phyloP scores from a whole-genome alignment of 1,140 invertebrate genomes.

The Rhagoletis zephyria region DNA sequence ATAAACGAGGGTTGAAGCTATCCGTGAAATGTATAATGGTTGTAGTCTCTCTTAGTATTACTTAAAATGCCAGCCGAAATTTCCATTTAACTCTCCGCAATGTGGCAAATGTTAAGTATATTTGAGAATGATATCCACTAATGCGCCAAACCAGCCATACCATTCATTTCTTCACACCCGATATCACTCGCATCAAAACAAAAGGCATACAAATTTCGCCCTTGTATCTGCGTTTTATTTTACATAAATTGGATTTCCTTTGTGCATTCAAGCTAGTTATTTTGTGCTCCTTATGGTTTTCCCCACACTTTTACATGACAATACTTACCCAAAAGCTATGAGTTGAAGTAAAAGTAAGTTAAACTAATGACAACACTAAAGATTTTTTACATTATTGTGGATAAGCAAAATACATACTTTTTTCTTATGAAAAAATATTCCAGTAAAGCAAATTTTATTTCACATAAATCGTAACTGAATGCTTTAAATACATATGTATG shows the following conservation, averaged over 20 bases:
- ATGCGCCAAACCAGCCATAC: background rate
- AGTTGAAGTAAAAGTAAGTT: too few species aligned
- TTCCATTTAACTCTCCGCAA: conserved; percentile 9
- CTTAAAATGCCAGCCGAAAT: background rate
- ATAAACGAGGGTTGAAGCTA: background rate
- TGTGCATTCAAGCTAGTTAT: background rate
- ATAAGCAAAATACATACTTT: too few species aligned
- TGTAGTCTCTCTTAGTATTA: background rate
- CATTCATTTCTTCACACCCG: conserved; percentile 13
- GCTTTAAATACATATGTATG: too few species aligned
- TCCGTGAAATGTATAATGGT: background rate
- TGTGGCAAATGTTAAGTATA: conserved; percentile 20
- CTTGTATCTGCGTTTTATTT: background rate
- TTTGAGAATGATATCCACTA: background rate
- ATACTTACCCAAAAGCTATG: background rate
- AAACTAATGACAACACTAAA: too few species aligned
- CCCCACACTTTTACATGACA: background rate
- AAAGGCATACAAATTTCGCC: background rate
- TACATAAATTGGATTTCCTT: background rate
- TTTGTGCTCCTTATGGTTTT: background rate
- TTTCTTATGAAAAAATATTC: too few species aligned
- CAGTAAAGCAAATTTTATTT: too few species aligned
- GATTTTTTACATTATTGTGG: too few species aligned
- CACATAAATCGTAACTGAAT: too few species aligned
- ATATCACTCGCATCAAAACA: conserved; percentile 9